phyloP scores from a whole-genome alignment of 1,140 invertebrate genomes.

The Atta texana region DNA sequence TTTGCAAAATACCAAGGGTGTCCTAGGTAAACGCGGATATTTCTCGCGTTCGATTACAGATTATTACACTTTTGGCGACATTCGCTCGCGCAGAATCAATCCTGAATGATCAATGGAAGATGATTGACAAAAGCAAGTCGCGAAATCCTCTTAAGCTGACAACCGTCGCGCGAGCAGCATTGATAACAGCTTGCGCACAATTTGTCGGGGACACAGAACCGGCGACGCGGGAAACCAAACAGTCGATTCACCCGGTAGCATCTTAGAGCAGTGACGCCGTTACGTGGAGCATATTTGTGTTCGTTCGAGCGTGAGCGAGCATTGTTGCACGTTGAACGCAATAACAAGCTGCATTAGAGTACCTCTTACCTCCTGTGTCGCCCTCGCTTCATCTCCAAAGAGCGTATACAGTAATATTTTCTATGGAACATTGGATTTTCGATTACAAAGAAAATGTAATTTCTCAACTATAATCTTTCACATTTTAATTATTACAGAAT shows the following conservation, averaged over 20 bases:
- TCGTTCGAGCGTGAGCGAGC: conserved; percentile 50
- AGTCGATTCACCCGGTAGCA: conserved; percentile 54
- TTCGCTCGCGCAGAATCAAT: background rate
- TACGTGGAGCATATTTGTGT: conserved; percentile 34
- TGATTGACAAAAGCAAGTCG: conserved; percentile 9
- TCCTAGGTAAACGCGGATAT: background rate
- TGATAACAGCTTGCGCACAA: conserved; percentile 32
- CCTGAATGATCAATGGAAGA: background rate
- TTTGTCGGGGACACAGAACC: conserved; percentile 24
- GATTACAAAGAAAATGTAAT: no score
- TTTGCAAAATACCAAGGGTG: background rate
- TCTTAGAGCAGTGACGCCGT: conserved; percentile 44
- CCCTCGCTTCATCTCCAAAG: conserved; percentile 27
- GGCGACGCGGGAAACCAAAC: conserved; percentile 52
- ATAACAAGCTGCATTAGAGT: conserved; percentile 55
- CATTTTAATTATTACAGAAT: no score
- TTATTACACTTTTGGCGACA: background rate
- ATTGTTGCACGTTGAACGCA: conserved; percentile 53
- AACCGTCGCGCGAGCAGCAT: background rate
- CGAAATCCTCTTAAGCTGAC: background rate
- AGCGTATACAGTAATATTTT: background rate
- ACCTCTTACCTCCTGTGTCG: background rate
- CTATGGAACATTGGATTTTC: background rate
- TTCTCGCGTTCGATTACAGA: background rate
- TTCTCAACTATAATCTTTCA: no score